Evolutionary conservation across 2,113 vertebrate genomes (phyloP), one percentile per base, ranked within the genome.

Genomic region (Ovis aries): DNA sequence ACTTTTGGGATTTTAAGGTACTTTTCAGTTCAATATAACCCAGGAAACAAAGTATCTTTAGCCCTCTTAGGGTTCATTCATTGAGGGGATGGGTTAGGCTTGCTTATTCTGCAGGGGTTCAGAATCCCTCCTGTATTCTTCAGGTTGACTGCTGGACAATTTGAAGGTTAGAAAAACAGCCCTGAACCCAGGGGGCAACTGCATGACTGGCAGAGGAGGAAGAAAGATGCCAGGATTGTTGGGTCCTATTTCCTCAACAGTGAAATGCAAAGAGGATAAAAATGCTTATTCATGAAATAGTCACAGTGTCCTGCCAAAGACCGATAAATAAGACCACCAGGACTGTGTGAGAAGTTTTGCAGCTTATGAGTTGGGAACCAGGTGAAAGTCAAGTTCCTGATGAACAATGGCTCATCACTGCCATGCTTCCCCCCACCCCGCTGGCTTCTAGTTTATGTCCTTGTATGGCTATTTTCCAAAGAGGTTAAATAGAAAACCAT

Each of bases 371-470:
- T 2, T 29, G 60, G 81, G 17, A 78, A 23, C 5, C 2, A 45
- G 55, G 12, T 45, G 9, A 77, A 36, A 14, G 23, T 11, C 50
- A 48, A 88, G 57, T 8, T 1, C 19, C 1, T 1, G 21, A 88
- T 2, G 50, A 85, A 52, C 0, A 12, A 43, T 0, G 5, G 62
- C 11, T 74, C 25, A 7, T 10, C 36, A 19, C 3, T 4, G 60
- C 74, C 7, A 1, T 0, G 0, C n/a, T 53, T 11, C 55, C 23
- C 31, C 5, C 15, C 2, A 31, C 0, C 13, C 33, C 57, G 3
- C 11, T 1, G 27, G 31, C 19, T 31, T 81, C 82, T 67, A 5
- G 52, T 2, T 25, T 25, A 16, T 7, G 27, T 40, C 57, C 43
- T 17, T 21, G 10, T 36, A 13, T 7, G 8, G 27, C 1, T 21